Evolutionary conservation across 2,888 invertebrate genomes (phyloP), one percentile per base, ranked within the genome.

Genomic region (Parnassius glacialis): DNA sequence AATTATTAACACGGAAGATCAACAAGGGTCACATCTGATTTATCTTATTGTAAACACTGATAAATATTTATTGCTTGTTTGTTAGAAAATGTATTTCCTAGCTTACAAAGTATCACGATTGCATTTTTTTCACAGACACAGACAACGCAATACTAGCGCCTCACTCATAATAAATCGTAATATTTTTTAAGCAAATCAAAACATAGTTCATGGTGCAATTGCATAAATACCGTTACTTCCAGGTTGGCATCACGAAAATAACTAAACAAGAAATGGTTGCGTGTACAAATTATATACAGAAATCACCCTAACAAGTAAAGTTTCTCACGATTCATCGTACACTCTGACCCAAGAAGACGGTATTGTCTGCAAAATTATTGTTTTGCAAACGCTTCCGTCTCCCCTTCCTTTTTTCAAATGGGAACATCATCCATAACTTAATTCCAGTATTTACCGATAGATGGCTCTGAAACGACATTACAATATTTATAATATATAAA

Each of bases 281-380:
- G 71, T 65, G 64, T 73, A 70, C 75, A 78, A 82, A 83, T 78
- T 88, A 75, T 90, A 89, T 89, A 90, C 77, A 72, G 72, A 68
- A 72, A 80, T 80, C 85, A 83, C 87, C 90, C 88, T 80, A 68
- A 70, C 70, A 64, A 74, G 76, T 67, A 65, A 72, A 74, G 66
- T 73, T 85, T 89, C 86, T 78, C 85, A 87, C 81, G 83, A 73
- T 67, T 72, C 71, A 69, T 73, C 69, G 75, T 82, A 79, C 79
- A 80, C 84, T 86, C 77, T 88, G 85, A 88, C 84, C 87, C 50
- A 47, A 79, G 70, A 64, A 68, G n/a, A 70, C 68, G 68, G 54
- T 71, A 85, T 89, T 89, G 87, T 89, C 78, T 81, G 83, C 74
- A 25, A 71, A 75, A 70, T 77, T 73, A 84, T 88, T 87, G 83